Conservation (phyloP, 2,113 vertebrate genomes). For the Mustela nigripes region DNA sequence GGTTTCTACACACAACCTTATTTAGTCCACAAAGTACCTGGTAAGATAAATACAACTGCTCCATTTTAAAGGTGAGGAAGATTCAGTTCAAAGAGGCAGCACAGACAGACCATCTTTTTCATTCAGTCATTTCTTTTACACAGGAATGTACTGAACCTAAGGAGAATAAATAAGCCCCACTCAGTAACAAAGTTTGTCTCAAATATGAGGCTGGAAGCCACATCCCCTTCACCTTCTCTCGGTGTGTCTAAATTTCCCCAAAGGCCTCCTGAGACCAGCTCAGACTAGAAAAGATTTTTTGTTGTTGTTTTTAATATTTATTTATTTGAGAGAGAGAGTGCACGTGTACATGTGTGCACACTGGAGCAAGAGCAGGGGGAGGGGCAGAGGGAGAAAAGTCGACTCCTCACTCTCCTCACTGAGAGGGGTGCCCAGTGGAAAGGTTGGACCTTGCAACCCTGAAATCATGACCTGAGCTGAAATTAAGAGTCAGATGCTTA, state of each 20-base stretch:
- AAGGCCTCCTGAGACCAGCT: background rate
- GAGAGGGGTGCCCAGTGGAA: background rate
- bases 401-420: background rate
- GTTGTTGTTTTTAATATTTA: background rate
- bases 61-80: background rate
- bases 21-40: background rate
- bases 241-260: constrained; percentile 38
- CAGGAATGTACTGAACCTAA: background rate
- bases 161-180: background rate
- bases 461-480: background rate
- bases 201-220: background rate
- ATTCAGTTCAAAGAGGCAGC: background rate
- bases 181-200: background rate
- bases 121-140: background rate
- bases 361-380: background rate
- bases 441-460: background rate
- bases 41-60: background rate
- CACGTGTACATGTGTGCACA: rapidly evolving
- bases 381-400: background rate
- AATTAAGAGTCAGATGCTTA: background rate
- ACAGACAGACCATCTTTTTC: background rate
- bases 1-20: background rate
- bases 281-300: background rate
- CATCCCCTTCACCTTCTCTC: background rate
- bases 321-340: background rate